These are phyloP conservation scores for Thumatha senex DNA, from an alignment of 2,888 invertebrate genomes.

Conservation along the genomic window DNA sequence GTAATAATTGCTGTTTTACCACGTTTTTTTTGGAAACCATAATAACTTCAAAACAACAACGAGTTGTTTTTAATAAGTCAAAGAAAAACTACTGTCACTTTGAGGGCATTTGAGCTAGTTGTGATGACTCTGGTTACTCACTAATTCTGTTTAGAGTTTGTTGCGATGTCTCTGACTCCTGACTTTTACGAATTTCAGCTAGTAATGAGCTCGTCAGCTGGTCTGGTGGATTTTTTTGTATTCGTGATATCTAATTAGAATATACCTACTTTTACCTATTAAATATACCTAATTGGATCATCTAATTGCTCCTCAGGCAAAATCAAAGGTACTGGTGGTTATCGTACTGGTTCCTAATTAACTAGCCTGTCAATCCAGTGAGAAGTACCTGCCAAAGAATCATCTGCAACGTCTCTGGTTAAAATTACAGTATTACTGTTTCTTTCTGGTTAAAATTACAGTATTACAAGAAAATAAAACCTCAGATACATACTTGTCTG, in stretches of 20 bases:
- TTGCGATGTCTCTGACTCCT: no score
- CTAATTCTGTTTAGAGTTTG: no score
- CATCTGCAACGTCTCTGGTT: conserved; percentile 15
- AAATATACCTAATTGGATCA: no score
- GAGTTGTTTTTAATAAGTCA: conserved; percentile 6
- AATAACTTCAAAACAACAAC: conserved; percentile 7
- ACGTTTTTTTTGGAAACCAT: conserved; percentile 16
- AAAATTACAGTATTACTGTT: no score
- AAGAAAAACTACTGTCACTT: conserved; percentile 22
- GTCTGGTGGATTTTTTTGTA: conserved; percentile 17
- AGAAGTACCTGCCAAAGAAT: conserved; percentile 16
- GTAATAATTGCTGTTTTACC: conserved; percentile 27
- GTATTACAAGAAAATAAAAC: no score
- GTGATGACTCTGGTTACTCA: conserved; percentile 7
- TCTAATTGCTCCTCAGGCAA: conserved; percentile 12
- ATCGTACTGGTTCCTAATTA: conserved; percentile 3
- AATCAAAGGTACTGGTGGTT: no score
- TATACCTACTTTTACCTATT: no score
- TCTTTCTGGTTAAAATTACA: no score
- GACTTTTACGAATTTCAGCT: conserved; percentile 15
- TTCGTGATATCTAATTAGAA: neutral
- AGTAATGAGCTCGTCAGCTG: conserved; percentile 13
- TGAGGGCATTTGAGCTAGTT: conserved; percentile 10
- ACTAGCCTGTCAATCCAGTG: conserved; percentile 17
- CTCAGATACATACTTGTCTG: no score